These are phyloP conservation scores for Heterodera filipjevi DNA, from an alignment of 2,888 invertebrate genomes.

Conservation along the genomic window DNA sequence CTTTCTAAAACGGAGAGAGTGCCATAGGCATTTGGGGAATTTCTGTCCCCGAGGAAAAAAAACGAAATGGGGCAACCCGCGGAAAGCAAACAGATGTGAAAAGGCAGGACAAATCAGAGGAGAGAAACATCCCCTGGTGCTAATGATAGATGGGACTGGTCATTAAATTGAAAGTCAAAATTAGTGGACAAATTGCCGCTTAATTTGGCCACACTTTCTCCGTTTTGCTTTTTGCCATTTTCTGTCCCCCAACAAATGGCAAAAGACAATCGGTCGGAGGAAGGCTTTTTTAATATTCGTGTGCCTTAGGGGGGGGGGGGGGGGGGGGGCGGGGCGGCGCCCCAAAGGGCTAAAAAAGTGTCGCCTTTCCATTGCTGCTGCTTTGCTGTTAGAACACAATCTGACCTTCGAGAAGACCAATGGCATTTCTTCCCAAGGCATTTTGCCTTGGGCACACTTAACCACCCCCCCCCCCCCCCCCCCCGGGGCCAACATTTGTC, in stretches of 20 bases:
- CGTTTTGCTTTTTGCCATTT: neutral
- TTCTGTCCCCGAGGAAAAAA: neutral
- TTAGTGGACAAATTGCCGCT: neutral
- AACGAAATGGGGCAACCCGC: neutral
- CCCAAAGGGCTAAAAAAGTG: neutral
- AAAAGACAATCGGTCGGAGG: neutral
- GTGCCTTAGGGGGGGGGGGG: neutral
- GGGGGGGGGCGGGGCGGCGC: neutral
- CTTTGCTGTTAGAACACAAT: slow-evolving; percentile 3
- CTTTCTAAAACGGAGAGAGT: neutral
- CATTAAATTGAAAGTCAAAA: neutral
- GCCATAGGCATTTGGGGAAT: neutral
- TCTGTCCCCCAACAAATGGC: neutral
- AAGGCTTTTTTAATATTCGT: slow-evolving; percentile 10
- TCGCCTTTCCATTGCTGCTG: slow-evolving; percentile 5
- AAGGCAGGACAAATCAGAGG: neutral
- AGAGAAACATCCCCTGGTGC: neutral
- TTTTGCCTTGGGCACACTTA: neutral
- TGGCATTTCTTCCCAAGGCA: neutral
- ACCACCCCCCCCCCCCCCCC: neutral
- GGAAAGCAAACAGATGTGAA: neutral
- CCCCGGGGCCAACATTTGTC: neutral
- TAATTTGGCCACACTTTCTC: neutral
- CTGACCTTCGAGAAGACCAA: neutral
- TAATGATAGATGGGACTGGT: no score